Conservation (phyloP, 2,888 invertebrate species). For the Coenonympha glycerion region DNA sequence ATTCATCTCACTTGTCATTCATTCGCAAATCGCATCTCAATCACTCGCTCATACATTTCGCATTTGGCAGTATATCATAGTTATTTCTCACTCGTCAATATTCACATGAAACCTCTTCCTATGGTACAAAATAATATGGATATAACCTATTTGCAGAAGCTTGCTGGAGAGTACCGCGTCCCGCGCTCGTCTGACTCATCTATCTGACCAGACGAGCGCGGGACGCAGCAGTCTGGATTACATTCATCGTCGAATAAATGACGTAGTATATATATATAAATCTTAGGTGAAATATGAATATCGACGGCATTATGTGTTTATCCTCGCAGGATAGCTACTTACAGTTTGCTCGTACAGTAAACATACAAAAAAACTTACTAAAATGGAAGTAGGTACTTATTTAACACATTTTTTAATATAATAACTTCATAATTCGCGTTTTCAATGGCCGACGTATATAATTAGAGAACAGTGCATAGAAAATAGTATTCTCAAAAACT, state of each 20-base stretch:
- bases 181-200: no score
- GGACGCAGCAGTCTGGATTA: no score
- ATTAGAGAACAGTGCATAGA: slow-evolving; percentile 56
- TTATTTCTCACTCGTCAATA: slow-evolving; percentile 57
- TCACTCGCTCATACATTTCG: slow-evolving; percentile 39
- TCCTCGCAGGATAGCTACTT: slow-evolving; percentile 57
- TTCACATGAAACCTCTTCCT: slow-evolving; percentile 57
- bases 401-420: slow-evolving; percentile 54
- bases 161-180: no score
- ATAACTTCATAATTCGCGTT: slow-evolving; percentile 70
- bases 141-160: no score
- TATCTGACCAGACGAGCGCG: no score
- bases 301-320: slow-evolving; percentile 50
- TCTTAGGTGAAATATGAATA: slow-evolving; percentile 57
- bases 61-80: slow-evolving; percentile 72
- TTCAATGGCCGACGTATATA: slow-evolving; percentile 69
- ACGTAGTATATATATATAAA: slow-evolving; percentile 30
- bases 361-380: slow-evolving; percentile 69
- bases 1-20: slow-evolving; percentile 27
- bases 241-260: no score
- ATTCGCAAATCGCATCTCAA: slow-evolving; percentile 26
- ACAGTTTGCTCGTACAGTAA: slow-evolving; percentile 61
- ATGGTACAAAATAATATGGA: slow-evolving; percentile 36
- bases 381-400: slow-evolving; percentile 76
- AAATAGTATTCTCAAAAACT: slow-evolving; percentile 54